Base-by-base conservation (phyloP, 2,797 vertebrate genomes). In the Myotis planiceps region DNA sequence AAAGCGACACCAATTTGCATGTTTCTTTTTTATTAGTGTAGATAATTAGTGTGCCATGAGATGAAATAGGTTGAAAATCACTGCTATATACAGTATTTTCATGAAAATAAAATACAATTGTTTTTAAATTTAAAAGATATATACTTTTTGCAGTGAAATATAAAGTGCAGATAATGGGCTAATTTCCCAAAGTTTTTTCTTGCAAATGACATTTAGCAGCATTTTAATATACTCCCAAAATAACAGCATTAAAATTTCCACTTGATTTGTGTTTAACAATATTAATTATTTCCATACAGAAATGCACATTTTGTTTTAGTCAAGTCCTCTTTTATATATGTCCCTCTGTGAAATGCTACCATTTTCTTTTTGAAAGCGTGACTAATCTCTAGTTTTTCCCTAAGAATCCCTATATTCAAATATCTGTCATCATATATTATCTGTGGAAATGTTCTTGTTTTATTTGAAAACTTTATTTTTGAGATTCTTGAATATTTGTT, bases 191-290 rank as follows among this genome's bases (percentile, higher is more conserved):
- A 84, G 18, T 45, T 92, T 75, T 75, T 75, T 55, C 78, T 83
- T 86, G 51, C 9, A 92, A 87, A 79, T 47, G 47, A 87, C 74
- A 86, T 68, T 60, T 42, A 92, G 47, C 65, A 72, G 49, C 25
- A 74, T 87, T 90, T 90, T 94, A 89, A 79, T 83, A 51, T 87
- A 47, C 88, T 68, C 84, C 68, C 72, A 90, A 95, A 82, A 55
- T 75, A 93, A 69, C 0, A n/a, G 27, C 32, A 93, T 9, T 88
- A 14, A 90, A 23, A 80, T 88, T 81, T 84, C 45, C n/a, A 71
- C 23, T 6, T n/a, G 23, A 75, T 42, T 65, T 32, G 63, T 16
- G 2, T 42, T 21, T 45, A 47, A 53, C 15, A 37, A 23, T 3
- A 8, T 0, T 2, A 19, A 14, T 60, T 51, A 53, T 60, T 76